Evolutionary conservation across 2,113 vertebrate species (phyloP).

Genomic region (Lepus americanus): DNA sequence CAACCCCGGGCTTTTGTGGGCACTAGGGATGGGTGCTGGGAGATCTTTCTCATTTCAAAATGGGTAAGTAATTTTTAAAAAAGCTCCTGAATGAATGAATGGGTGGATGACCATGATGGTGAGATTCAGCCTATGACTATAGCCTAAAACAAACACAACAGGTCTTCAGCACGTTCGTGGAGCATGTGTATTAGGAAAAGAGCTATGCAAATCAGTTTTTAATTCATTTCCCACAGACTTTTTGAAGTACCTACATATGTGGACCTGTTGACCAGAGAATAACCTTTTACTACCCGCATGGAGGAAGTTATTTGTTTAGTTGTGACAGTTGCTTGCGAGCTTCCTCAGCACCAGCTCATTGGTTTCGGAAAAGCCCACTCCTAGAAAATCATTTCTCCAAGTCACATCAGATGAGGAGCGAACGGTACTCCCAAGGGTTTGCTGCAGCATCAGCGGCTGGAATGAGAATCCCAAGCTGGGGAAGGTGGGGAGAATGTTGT

Average conservation of each 20-base stretch:
- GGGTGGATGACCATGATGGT: not conserved
- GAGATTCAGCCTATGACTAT: not conserved
- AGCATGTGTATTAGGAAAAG: no score
- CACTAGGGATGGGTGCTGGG: no score
- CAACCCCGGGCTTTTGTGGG: no score
- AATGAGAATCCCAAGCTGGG: conserved; percentile 1
- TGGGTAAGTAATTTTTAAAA: not conserved
- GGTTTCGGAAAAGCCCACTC: not conserved
- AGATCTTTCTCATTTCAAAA: no score
- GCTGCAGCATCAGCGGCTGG: not conserved
- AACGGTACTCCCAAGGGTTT: not conserved
- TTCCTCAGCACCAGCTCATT: not conserved
- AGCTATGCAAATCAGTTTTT: no score
- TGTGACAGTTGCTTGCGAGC: not conserved
- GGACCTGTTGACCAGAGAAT: not conserved
- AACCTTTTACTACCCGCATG: not conserved
- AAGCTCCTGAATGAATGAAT: not conserved
- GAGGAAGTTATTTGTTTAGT: not conserved
- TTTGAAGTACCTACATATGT: not conserved
- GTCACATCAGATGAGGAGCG: conserved; percentile 8
- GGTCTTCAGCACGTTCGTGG: no score
- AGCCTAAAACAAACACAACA: not conserved
- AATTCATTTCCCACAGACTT: no score
- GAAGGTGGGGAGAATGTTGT: not conserved
- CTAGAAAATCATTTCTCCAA: conserved; percentile 36